Percentiles rank a stretch among this genome's conserved stretches.
These are phyloP conservation scores for Graptemys geographica DNA, from an alignment of 2,797 vertebrate genomes.

Conservation along the genomic window DNA sequence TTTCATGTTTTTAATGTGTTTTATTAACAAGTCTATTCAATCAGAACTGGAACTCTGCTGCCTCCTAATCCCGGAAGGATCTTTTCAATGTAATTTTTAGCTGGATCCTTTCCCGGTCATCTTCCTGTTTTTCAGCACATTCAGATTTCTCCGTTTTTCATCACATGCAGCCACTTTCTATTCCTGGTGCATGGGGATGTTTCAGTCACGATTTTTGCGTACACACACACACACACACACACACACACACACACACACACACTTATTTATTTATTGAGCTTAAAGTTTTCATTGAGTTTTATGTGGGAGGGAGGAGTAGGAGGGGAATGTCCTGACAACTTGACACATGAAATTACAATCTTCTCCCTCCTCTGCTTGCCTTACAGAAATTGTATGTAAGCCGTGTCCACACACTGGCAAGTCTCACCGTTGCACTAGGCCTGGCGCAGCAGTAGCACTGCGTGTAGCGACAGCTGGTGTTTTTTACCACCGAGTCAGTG, in stretches of 20 bases:
- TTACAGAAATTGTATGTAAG: background rate
- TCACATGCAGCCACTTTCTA: background rate
- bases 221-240: rapidly evolving
- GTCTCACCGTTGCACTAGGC: background rate
- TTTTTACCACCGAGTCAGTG: background rate
- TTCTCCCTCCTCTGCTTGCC: background rate
- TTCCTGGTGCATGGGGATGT: background rate
- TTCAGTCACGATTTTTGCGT: background rate
- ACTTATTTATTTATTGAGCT: background rate
- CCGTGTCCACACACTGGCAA: rapidly evolving
- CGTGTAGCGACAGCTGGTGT: background rate
- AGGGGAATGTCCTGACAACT: background rate
- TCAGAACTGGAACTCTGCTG: conserved; percentile 59
- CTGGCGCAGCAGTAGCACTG: background rate
- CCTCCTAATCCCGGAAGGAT: conserved; percentile 52
- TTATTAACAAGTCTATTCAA: conserved; percentile 76
- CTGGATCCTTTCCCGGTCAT: background rate
- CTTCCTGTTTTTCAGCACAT: background rate
- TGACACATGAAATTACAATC: background rate
- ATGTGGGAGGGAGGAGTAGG: background rate
- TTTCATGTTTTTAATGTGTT: conserved; percentile 71
- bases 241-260: rapidly evolving
- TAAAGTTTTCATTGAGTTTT: conserved; percentile 17
- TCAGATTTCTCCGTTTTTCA: background rate
- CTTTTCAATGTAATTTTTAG: conserved; percentile 43